These are phyloP conservation scores for Daubentonia madagascariensis DNA, from an alignment of 2,113 vertebrate species.

Conservation along the genomic window DNA sequence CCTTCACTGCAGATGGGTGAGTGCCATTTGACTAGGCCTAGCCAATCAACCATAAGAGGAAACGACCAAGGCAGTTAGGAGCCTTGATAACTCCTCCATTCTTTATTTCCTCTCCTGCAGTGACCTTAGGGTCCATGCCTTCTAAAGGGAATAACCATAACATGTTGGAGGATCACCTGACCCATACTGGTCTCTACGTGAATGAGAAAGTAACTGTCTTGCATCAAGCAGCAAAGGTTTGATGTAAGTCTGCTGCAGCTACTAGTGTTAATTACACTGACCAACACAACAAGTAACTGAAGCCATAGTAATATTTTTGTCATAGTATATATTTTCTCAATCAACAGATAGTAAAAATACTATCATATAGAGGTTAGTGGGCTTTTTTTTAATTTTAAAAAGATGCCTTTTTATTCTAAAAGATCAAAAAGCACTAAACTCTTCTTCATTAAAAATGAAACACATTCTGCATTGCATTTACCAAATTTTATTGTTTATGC, in stretches of 20 bases:
- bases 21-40: not conserved
- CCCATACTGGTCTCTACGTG: not conserved
- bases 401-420: not conserved
- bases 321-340: not conserved
- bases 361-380: not conserved
- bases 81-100: not conserved
- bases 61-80: not conserved
- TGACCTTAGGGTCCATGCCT: not conserved
- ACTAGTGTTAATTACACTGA: not conserved
- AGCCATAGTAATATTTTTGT: not conserved
- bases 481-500: not conserved
- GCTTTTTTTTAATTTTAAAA: not conserved
- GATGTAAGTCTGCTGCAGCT: not conserved
- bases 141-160: not conserved
- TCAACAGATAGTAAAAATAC: not conserved
- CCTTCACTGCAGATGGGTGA: not conserved
- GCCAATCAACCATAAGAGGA: not conserved
- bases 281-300: not conserved
- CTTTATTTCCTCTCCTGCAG: not conserved
- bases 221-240: not conserved
- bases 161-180: not conserved
- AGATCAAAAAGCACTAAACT: not conserved
- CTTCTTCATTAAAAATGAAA: not conserved
- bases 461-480: not conserved
- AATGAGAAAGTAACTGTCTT: not conserved